Conservation (phyloP, 2,888 invertebrate species). For the Augiades crinisus region DNA sequence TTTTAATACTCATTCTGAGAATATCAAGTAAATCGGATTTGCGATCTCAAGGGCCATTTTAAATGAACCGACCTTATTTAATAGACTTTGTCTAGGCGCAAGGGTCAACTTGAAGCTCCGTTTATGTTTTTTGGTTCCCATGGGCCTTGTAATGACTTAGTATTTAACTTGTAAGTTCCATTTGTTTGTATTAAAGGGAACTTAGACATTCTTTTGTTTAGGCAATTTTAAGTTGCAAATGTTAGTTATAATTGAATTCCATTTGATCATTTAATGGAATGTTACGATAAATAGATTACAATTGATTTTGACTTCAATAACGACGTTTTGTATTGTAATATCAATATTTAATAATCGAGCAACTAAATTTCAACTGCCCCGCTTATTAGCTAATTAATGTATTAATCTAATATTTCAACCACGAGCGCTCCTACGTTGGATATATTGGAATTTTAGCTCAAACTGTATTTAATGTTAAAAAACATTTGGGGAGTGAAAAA, state of each 20-base stretch:
- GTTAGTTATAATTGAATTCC: neutral
- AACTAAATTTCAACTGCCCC: constrained; percentile 16
- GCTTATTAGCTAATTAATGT: constrained; percentile 18
- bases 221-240: neutral
- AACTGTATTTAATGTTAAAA: too few relatives aligned
- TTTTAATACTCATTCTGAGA: constrained; percentile 71
- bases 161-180: constrained; percentile 22
- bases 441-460: constrained; percentile 13
- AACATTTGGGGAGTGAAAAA: neutral
- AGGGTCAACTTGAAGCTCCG: constrained; percentile 40
- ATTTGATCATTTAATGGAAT: too few relatives aligned
- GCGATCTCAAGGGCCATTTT: constrained; percentile 66
- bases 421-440: constrained; percentile 7
- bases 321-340: neutral
- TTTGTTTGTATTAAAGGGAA: constrained; percentile 19
- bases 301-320: constrained; percentile 2
- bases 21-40: constrained; percentile 71
- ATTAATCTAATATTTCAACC: constrained; percentile 15
- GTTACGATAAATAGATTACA: too few relatives aligned
- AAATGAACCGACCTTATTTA: constrained; percentile 68
- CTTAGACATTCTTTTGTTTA: neutral
- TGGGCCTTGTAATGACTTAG: constrained; percentile 18
- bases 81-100: constrained; percentile 63
- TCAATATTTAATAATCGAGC: constrained; percentile 2
- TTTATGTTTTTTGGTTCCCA: constrained; percentile 23